Percentiles rank a stretch among this genome's conserved stretches.
Conservation (phyloP, 2,888 invertebrate genomes). For the Hydriomena furcata region DNA sequence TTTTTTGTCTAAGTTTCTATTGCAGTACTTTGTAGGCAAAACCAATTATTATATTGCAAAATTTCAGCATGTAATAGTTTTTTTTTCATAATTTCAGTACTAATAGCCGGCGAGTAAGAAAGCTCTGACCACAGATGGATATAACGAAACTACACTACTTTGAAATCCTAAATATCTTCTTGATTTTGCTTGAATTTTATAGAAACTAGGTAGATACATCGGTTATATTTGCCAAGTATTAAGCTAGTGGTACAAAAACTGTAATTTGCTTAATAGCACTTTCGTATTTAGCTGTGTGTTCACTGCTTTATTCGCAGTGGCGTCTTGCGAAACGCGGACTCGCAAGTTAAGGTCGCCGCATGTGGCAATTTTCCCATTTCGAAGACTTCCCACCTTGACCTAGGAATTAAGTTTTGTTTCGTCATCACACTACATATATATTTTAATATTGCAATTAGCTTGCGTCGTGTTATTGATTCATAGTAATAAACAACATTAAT, state of each 20-base stretch:
- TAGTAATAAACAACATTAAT: background rate
- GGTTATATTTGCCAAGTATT: too few species aligned
- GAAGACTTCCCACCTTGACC: constrained; percentile 82
- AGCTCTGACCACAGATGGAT: too few species aligned
- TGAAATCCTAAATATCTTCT: too few species aligned
- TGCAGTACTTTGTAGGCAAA: too few species aligned
- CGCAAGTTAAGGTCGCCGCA: constrained; percentile 74
- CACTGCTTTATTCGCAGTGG: constrained; percentile 53
- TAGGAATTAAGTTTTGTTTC: constrained; percentile 78
- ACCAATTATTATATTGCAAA: too few species aligned
- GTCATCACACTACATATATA: constrained; percentile 57
- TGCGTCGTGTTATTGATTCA: constrained; percentile 33
- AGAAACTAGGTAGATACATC: too few species aligned
- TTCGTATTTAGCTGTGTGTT: constrained; percentile 42
- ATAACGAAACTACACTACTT: too few species aligned
- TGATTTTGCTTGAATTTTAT: too few species aligned
- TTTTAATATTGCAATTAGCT: constrained; percentile 55
- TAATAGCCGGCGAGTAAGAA: too few species aligned
- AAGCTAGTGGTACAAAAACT: background rate
- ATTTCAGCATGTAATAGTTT: too few species aligned
- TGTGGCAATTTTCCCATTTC: constrained; percentile 83
- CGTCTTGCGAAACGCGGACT: constrained; percentile 69
- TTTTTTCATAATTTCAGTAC: too few species aligned
- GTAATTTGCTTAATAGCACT: constrained; percentile 1
- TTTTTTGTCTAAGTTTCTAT: too few species aligned